Conservation (phyloP, 2,113 vertebrate genomes). For the Coreoperca whiteheadi region DNA sequence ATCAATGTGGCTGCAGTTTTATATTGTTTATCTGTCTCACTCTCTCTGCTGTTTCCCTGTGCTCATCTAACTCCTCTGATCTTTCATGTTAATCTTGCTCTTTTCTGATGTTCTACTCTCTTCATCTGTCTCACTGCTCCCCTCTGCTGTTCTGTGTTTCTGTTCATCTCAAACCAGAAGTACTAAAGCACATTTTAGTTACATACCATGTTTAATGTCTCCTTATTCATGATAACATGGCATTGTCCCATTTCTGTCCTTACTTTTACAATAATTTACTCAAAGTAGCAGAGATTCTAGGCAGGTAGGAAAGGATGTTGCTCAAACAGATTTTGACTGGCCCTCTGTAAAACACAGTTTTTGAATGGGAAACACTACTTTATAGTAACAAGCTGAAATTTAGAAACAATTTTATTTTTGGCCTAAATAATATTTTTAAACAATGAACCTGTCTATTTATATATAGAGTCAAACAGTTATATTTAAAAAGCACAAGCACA, state of each 20-base stretch:
- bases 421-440: not conserved
- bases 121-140: conserved; percentile 12
- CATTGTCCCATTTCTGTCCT: not conserved
- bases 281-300: not conserved
- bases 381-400: not conserved
- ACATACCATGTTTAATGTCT: not conserved
- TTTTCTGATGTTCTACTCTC: not conserved
- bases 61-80: not conserved
- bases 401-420: not conserved
- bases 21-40: conserved; percentile 16
- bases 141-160: conserved; percentile 25
- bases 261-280: not conserved
- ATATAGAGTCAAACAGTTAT: not conserved
- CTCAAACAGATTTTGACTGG: not conserved
- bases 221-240: not conserved
- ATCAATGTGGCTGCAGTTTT: not conserved
- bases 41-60: conserved; percentile 6
- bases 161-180: not conserved
- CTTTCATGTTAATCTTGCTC: not conserved
- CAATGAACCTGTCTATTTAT: not conserved
- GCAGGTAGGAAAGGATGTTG: not conserved
- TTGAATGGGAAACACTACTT: not conserved
- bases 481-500: not conserved
- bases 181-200: not conserved
- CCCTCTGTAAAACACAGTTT: not conserved